These are phyloP conservation scores for Patella vulgata DNA, from an alignment of 1,140 invertebrate genomes.

Conservation along the genomic window DNA sequence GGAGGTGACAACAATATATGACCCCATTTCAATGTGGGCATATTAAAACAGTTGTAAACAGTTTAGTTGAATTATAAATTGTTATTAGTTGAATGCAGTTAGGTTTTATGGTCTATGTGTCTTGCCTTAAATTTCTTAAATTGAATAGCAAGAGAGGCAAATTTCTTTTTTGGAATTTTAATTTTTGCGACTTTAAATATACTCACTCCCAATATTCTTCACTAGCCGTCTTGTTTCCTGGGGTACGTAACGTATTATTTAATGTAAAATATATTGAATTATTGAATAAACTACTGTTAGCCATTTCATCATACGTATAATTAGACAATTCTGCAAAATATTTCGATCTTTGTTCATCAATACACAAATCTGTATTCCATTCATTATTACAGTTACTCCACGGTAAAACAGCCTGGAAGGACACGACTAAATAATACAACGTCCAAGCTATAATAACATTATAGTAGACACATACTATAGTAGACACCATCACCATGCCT, in stretches of 20 bases:
- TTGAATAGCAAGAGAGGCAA: background rate
- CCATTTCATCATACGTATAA: too few relatives aligned
- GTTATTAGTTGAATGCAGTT: too few relatives aligned
- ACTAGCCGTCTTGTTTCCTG: slow-evolving; percentile 39
- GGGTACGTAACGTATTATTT: too few relatives aligned
- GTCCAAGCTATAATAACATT: slow-evolving; percentile 99
- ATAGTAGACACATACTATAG: slow-evolving; percentile 98
- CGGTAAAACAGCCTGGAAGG: slow-evolving; percentile 84
- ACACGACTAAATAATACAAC: slow-evolving; percentile 93
- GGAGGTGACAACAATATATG: too few relatives aligned
- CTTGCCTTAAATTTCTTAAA: background rate
- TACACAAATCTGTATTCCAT: slow-evolving; percentile 79
- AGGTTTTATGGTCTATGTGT: background rate
- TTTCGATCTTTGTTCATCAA: slow-evolving; percentile 22
- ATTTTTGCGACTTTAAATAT: background rate
- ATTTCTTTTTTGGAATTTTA: background rate
- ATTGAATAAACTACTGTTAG: background rate
- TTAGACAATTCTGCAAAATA: slow-evolving; percentile 7
- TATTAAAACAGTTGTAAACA: too few relatives aligned
- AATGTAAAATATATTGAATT: background rate
- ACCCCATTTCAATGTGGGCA: too few relatives aligned
- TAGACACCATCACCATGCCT: slow-evolving; percentile 82
- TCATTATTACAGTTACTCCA: slow-evolving; percentile 88
- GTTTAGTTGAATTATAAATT: too few relatives aligned
- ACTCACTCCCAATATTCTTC: slow-evolving; percentile 63